Percentiles rank a stretch among this genome's conserved stretches.
Evolutionary conservation across 2,888 invertebrate species (phyloP).

Genomic region (Polymixis lichenea): DNA sequence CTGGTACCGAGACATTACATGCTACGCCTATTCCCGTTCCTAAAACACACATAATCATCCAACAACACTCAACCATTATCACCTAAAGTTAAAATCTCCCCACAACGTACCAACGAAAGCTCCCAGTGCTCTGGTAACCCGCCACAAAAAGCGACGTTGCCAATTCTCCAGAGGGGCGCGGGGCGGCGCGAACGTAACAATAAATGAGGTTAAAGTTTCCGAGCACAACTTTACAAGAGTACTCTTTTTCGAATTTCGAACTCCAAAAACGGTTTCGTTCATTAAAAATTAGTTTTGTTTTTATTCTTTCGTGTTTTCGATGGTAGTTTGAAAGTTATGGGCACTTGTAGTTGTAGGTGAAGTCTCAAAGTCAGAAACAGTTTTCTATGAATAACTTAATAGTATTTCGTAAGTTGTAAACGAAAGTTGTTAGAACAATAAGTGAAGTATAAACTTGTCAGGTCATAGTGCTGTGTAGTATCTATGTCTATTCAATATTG

Average conservation of each 20-base stretch:
- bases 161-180: conserved; percentile 75
- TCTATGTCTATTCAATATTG: conserved; percentile 22
- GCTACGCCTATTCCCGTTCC: not conserved
- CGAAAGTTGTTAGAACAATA: conserved; percentile 48
- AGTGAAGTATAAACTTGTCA: conserved; percentile 22
- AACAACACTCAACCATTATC: not conserved
- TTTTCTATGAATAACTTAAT: conserved; percentile 47
- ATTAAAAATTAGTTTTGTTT: conserved; percentile 52
- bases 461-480: conserved; percentile 1
- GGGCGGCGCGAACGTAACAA: conserved; percentile 78
- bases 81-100: conserved; percentile 65
- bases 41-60: not conserved
- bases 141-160: conserved; percentile 84
- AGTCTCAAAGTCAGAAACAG: conserved; percentile 47
- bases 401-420: conserved; percentile 46
- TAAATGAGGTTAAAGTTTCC: conserved; percentile 90
- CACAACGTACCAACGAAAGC: conserved; percentile 74
- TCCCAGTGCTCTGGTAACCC: conserved; percentile 75
- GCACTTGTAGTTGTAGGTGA: not conserved
- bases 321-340: conserved; percentile 26
- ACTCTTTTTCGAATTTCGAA: conserved; percentile 75
- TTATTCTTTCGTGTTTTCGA: conserved; percentile 9
- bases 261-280: conserved; percentile 57
- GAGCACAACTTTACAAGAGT: conserved; percentile 79
- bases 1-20: not conserved